These are phyloP conservation scores for Hydropotes inermis DNA, from an alignment of 2,113 vertebrate species.

Conservation along the genomic window DNA sequence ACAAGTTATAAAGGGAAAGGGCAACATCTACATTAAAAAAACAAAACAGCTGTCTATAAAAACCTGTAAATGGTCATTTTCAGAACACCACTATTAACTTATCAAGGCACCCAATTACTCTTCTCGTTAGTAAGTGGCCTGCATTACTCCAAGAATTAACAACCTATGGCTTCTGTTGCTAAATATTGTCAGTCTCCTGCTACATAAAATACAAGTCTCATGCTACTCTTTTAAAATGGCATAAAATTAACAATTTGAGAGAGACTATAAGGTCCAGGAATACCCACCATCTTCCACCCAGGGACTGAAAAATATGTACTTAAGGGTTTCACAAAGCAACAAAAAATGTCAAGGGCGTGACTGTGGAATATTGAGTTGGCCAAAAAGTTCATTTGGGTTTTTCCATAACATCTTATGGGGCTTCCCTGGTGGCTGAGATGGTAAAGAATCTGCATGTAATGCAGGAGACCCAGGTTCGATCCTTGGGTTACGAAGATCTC, in stretches of 20 bases:
- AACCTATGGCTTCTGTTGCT: neutral
- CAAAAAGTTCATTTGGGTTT: neutral
- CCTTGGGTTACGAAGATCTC: neutral
- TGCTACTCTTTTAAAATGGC: neutral
- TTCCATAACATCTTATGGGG: neutral
- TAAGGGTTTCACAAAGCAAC: neutral
- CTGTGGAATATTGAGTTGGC: neutral
- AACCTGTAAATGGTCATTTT: neutral
- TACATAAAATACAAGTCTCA: neutral
- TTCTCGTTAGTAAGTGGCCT: neutral
- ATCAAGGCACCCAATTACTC: neutral
- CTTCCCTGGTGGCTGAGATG: neutral
- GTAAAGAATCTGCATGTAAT: neutral
- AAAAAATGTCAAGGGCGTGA: neutral
- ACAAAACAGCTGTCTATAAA: neutral
- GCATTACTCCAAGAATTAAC: neutral
- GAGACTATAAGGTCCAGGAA: neutral
- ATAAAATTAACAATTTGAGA: conserved; percentile 26
- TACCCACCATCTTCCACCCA: neutral
- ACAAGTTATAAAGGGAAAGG: conserved; percentile 9
- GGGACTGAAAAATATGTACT: neutral
- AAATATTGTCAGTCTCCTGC: neutral
- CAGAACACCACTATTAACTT: neutral
- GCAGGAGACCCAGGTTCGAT: neutral
- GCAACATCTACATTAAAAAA: neutral